Evolutionary conservation across 2,113 vertebrate genomes (phyloP).

Genomic region (Entosphenus tridentatus): DNA sequence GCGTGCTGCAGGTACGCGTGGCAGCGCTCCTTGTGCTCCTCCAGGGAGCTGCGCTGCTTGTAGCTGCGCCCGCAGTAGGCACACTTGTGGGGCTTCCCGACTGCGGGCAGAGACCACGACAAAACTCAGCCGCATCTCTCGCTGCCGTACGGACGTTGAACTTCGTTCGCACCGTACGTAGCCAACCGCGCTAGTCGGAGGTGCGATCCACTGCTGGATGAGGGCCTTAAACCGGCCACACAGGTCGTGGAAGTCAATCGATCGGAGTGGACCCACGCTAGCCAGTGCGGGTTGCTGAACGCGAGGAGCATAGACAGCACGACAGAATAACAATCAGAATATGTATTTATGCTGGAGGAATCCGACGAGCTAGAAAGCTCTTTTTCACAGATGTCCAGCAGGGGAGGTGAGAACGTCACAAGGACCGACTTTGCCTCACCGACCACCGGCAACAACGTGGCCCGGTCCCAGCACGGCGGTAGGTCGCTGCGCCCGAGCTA

Average conservation of each 20-base stretch:
- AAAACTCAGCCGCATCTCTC: not conserved
- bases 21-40: conserved; percentile 94
- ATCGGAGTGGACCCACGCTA: not conserved
- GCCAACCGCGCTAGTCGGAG: not conserved
- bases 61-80: conserved; percentile 93
- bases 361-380: too few species aligned
- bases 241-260: not conserved
- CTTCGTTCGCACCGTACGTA: not conserved
- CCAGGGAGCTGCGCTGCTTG: conserved; percentile 88
- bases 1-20: conserved; percentile 97
- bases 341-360: too few species aligned
- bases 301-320: too few species aligned
- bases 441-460: not conserved
- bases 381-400: too few species aligned
- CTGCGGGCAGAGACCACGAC: conserved; percentile 23
- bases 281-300: not conserved
- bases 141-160: not conserved
- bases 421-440: too few species aligned
- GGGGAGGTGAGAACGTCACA: too few species aligned
- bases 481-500: not conserved
- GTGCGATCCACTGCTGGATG: not conserved
- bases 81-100: conserved; percentile 97
- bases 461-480: not conserved
- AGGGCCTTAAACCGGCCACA: not conserved
- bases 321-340: too few species aligned